Conservation (phyloP, 2,888 invertebrate species). For the Coenonympha arcania region DNA sequence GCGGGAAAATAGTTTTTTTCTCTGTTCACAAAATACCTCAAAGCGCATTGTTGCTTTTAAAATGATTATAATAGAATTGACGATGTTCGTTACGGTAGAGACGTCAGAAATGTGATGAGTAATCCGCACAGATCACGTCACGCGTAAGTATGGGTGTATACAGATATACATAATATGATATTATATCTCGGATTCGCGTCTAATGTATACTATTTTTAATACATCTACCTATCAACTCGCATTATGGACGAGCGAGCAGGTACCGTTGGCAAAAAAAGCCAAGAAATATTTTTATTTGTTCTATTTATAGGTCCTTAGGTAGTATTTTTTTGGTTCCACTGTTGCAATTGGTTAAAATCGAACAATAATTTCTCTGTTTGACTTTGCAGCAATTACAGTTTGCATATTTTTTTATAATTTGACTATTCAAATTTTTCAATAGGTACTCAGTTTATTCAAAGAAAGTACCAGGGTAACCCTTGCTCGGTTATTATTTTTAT, state of each 20-base stretch:
- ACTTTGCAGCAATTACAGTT: too few relatives aligned
- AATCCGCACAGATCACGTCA: constrained; percentile 40
- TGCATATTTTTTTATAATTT: too few relatives aligned
- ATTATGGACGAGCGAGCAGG: constrained; percentile 70
- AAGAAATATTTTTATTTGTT: not conserved
- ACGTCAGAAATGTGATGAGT: constrained; percentile 38
- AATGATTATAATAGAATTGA: constrained; percentile 25
- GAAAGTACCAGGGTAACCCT: too few relatives aligned
- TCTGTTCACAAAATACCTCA: not conserved
- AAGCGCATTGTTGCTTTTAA: constrained; percentile 17
- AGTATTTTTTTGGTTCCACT: too few relatives aligned
- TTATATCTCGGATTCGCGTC: constrained; percentile 65
- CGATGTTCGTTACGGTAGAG: constrained; percentile 22
- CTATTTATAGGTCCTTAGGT: too few relatives aligned
- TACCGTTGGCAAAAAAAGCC: constrained; percentile 44
- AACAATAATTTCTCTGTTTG: too few relatives aligned
- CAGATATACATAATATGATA: constrained; percentile 39
- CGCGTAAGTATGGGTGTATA: constrained; percentile 22
- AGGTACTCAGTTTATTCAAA: too few relatives aligned
- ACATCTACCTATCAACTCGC: constrained; percentile 75
- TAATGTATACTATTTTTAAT: constrained; percentile 75
- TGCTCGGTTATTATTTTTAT: too few relatives aligned
- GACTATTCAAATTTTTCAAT: too few relatives aligned
- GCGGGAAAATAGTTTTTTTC: not conserved
- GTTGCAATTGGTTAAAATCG: too few relatives aligned